Evolutionary conservation across 2,797 vertebrate genomes (phyloP).

Genomic region (Sorex maritimensis): DNA sequence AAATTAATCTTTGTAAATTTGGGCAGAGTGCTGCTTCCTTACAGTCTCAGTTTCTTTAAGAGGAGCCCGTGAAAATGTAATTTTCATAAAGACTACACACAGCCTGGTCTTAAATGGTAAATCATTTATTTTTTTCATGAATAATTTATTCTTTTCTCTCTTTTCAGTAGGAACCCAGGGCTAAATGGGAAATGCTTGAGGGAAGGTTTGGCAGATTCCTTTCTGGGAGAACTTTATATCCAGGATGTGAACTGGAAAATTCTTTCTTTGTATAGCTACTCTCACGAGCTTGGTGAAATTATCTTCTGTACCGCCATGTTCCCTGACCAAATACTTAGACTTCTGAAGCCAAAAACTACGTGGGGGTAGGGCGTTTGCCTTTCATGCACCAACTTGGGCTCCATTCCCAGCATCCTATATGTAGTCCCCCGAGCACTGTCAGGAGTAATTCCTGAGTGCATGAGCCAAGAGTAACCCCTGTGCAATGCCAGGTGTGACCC

Average conservation of each 20-base stretch:
- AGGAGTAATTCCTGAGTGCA: no score
- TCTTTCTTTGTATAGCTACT: conserved; percentile 1
- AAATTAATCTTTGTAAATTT: background rate
- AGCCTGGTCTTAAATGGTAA: no score
- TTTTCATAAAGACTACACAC: background rate
- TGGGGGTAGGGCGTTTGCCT: background rate
- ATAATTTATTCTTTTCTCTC: background rate
- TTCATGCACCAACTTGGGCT: no score
- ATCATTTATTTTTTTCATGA: background rate
- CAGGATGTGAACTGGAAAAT: background rate
- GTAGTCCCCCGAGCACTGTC: no score
- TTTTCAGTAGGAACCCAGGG: background rate
- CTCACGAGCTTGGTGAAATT: conserved; percentile 23
- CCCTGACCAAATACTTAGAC: background rate
- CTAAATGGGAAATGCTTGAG: conserved; percentile 15
- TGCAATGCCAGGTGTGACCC: background rate
- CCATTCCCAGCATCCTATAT: no score
- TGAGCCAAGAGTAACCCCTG: no score
- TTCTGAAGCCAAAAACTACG: background rate
- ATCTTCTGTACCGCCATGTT: background rate
- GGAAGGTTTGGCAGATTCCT: conserved; percentile 20
- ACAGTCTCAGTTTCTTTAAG: conserved; percentile 21
- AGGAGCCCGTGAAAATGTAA: background rate
- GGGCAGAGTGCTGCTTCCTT: background rate
- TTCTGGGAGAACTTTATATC: conserved; percentile 38